These are phyloP conservation scores for Monodelphis domestica DNA, from an alignment of 2,797 vertebrate species.

Conservation along the genomic window DNA sequence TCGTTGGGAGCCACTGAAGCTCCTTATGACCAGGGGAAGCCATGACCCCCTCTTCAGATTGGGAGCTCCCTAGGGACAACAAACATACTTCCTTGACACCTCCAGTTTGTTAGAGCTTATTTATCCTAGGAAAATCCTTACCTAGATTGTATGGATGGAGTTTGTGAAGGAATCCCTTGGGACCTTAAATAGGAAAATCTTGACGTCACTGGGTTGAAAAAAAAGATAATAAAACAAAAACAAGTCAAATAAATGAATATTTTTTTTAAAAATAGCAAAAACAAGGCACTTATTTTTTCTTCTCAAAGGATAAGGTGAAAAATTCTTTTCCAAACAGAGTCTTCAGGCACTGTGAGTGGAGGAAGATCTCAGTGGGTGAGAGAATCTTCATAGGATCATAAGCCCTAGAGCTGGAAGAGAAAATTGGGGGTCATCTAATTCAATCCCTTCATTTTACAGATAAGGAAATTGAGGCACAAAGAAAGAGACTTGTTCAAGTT, in stretches of 20 bases:
- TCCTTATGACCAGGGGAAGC: background rate
- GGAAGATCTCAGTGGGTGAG: background rate
- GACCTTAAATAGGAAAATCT: background rate
- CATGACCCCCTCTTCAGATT: background rate
- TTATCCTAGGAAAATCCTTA: background rate
- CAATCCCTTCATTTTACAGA: background rate
- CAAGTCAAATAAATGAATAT: too few species aligned
- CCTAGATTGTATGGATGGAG: background rate
- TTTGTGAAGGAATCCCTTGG: background rate
- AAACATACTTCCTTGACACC: background rate
- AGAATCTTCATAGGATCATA: background rate
- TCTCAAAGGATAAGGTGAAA: background rate
- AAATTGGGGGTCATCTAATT: background rate
- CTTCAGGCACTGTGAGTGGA: background rate
- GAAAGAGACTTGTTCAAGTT: background rate
- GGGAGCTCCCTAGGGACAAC: background rate
- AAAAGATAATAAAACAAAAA: background rate
- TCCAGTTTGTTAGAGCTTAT: background rate
- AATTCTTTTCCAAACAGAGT: background rate
- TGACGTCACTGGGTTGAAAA: background rate
- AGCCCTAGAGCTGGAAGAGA: background rate
- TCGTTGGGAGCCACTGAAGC: background rate
- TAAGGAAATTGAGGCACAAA: background rate
- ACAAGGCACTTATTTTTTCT: background rate
- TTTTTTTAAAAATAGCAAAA: too few species aligned